Evolutionary conservation across 2,797 vertebrate genomes (phyloP).

Genomic region (Ambastaia sidthimunki): DNA sequence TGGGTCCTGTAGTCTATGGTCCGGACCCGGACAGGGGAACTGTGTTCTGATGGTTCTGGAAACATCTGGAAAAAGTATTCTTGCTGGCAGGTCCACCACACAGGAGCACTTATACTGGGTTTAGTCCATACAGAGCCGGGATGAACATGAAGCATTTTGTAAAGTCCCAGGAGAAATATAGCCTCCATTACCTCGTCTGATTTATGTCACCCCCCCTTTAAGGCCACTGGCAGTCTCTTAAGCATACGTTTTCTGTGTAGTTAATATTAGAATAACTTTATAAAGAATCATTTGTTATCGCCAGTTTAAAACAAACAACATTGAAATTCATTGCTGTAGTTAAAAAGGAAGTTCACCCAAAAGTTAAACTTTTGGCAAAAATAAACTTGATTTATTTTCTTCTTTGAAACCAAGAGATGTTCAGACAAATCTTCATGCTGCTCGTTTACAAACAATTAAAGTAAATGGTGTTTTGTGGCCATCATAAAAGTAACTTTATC

Average conservation of each 20-base stretch:
- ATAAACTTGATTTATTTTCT: too few relatives aligned
- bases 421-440: too few relatives aligned
- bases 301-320: not conserved
- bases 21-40: constrained; percentile 32
- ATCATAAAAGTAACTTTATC: too few relatives aligned
- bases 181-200: constrained; percentile 39
- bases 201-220: constrained; percentile 49
- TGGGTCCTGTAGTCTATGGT: constrained; percentile 34
- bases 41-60: constrained; percentile 34
- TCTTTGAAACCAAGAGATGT: too few relatives aligned
- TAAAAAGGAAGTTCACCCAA: too few relatives aligned
- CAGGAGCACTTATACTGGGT: constrained; percentile 46
- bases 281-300: not conserved
- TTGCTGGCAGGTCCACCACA: constrained; percentile 52
- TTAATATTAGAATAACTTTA: not conserved
- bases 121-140: constrained; percentile 41
- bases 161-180: constrained; percentile 49
- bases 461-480: too few relatives aligned
- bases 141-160: constrained; percentile 44
- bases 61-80: constrained; percentile 61
- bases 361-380: too few relatives aligned
- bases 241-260: constrained; percentile 1
- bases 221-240: constrained; percentile 33
- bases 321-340: not conserved
- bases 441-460: too few relatives aligned